These are phyloP conservation scores for Megalonaias nervosa DNA, from an alignment of 1,140 invertebrate genomes.

Conservation along the genomic window DNA sequence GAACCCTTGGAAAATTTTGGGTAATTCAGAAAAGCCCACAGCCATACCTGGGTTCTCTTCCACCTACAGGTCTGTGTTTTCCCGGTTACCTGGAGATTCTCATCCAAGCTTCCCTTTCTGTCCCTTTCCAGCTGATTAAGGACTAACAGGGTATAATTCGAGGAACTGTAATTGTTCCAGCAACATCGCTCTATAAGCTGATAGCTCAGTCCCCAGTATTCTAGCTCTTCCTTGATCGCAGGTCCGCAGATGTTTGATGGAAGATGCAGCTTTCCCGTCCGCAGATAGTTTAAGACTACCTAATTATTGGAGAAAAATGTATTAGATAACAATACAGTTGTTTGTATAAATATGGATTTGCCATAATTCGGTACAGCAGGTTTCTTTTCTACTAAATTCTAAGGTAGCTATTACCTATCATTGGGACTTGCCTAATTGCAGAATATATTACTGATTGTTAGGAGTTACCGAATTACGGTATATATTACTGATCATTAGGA, in stretches of 20 bases:
- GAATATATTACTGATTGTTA: too few relatives aligned
- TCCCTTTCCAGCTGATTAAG: slow-evolving; percentile 60
- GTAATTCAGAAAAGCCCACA: slow-evolving; percentile 64
- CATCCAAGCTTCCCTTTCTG: slow-evolving; percentile 60
- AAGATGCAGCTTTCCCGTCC: slow-evolving; percentile 63
- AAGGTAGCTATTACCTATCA: too few relatives aligned
- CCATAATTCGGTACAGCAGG: too few relatives aligned
- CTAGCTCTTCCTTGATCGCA: slow-evolving; percentile 55
- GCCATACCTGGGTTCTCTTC: slow-evolving; percentile 40
- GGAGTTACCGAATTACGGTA: too few relatives aligned
- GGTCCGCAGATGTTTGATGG: slow-evolving; percentile 62
- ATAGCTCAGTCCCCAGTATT: slow-evolving; percentile 54
- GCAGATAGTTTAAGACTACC: slow-evolving; percentile 58
- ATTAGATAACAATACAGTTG: too few relatives aligned
- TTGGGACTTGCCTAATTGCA: too few relatives aligned
- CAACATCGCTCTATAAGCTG: slow-evolving; percentile 54
- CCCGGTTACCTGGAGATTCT: slow-evolving; percentile 45
- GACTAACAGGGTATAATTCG: slow-evolving; percentile 41
- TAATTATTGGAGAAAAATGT: not conserved
- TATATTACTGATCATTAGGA: too few relatives aligned
- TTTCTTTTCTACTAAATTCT: too few relatives aligned
- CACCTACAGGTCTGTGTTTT: slow-evolving; percentile 42
- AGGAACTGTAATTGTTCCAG: slow-evolving; percentile 50
- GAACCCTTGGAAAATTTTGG: slow-evolving; percentile 59
- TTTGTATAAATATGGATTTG: too few relatives aligned